These are phyloP conservation scores for Acestrorhynchus altus DNA, from an alignment of 2,797 vertebrate species.

Conservation along the genomic window DNA sequence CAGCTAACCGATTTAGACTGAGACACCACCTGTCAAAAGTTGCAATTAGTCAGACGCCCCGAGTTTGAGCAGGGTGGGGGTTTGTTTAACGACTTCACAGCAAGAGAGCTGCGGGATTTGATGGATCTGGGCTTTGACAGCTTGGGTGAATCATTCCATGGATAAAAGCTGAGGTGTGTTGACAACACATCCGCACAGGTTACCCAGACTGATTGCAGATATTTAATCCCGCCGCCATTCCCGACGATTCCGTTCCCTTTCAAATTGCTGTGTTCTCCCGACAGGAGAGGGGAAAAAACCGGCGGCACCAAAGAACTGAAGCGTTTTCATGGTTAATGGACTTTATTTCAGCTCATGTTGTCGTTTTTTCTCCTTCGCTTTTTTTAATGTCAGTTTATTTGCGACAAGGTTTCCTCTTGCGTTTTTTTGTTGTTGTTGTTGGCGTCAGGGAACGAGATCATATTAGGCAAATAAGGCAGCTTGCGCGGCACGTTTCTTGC, in stretches of 20 bases:
- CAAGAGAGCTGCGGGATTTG: background rate
- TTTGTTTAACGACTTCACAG: constrained; percentile 2
- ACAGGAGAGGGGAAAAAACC: background rate
- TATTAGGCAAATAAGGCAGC: constrained; percentile 24
- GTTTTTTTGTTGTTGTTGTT: too few species aligned
- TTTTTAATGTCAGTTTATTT: constrained; percentile 4
- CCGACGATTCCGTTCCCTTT: constrained; percentile 9
- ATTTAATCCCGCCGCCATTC: constrained; percentile 14
- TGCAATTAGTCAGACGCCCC: background rate
- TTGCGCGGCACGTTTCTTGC: background rate
- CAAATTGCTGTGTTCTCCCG: background rate
- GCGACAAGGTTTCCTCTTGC: background rate
- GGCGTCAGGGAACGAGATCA: background rate
- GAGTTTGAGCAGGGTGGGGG: background rate
- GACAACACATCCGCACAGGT: constrained; percentile 16
- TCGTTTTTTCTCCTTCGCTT: constrained; percentile 3
- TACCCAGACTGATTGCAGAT: constrained; percentile 15
- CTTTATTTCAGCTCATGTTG: constrained; percentile 3
- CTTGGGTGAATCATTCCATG: background rate
- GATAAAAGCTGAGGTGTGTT: constrained; percentile 18
- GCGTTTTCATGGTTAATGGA: constrained; percentile 9
- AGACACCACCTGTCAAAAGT: constrained; percentile 2
- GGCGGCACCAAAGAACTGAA: background rate
- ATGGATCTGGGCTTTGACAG: constrained; percentile 17
- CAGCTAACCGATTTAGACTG: background rate